These are phyloP conservation scores for Sinocyclocheilus anshuiensis DNA, from an alignment of 2,113 vertebrate species.

Conservation along the genomic window DNA sequence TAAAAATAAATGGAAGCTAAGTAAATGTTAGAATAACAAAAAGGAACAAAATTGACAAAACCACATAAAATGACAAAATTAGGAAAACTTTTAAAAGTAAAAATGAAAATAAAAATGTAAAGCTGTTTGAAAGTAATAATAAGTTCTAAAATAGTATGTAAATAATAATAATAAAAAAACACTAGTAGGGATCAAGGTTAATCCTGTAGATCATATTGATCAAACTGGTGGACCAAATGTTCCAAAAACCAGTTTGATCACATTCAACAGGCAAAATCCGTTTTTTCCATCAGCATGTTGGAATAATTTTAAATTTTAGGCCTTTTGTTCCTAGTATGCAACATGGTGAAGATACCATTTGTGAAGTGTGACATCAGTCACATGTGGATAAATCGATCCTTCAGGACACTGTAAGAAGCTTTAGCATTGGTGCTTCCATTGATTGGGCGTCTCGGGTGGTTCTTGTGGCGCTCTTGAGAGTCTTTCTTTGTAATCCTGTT, in stretches of 20 bases:
- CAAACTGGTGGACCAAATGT: background rate
- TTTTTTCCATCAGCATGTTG: background rate
- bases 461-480: constrained; percentile 66
- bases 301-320: background rate
- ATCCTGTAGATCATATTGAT: background rate
- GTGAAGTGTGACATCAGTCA: constrained; percentile 23
- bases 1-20: too few species aligned
- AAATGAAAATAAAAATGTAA: too few species aligned
- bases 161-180: too few species aligned
- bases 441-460: constrained; percentile 71
- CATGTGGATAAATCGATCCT: constrained; percentile 54
- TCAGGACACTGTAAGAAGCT: constrained; percentile 69
- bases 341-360: constrained; percentile 45
- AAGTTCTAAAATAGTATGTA: too few species aligned
- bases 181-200: background rate
- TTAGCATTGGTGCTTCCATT: constrained; percentile 62
- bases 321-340: background rate
- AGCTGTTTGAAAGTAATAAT: too few species aligned
- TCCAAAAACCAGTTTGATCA: background rate
- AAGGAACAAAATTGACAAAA: too few species aligned
- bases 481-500: constrained; percentile 77
- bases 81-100: too few species aligned
- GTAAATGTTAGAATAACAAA: too few species aligned
- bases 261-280: background rate
- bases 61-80: too few species aligned